Percentiles rank a stretch among this genome's conserved stretches.
These are phyloP conservation scores for Mycteria americana DNA, from an alignment of 2,797 vertebrate genomes.

Conservation along the genomic window DNA sequence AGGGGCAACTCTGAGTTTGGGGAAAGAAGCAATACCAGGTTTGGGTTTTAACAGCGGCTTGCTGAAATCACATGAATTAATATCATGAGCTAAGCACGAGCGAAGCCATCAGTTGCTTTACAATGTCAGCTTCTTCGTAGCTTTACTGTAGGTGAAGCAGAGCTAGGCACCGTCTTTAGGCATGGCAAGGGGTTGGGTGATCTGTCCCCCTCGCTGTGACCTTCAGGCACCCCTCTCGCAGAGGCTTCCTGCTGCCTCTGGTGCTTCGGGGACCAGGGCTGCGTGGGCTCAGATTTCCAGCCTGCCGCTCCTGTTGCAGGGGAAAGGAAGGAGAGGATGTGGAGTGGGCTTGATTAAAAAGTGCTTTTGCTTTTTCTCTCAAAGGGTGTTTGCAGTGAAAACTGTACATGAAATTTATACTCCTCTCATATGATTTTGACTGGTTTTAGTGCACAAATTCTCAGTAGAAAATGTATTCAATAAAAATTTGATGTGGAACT, in stretches of 20 bases:
- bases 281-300: background rate
- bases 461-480: slow-evolving; percentile 75
- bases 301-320: background rate
- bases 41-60: background rate
- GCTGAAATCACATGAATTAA: accelerated
- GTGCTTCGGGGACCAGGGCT: background rate
- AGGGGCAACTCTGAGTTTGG: background rate
- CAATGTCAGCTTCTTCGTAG: background rate
- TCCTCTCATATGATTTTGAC: slow-evolving; percentile 62
- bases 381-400: slow-evolving; percentile 51
- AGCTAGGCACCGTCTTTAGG: background rate
- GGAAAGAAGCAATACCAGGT: background rate
- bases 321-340: background rate
- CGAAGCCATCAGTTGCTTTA: background rate
- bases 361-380: background rate
- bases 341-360: slow-evolving; percentile 1
- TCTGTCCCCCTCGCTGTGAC: background rate
- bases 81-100: background rate
- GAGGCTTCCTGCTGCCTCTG: background rate
- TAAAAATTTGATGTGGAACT: slow-evolving; percentile 78
- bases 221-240: background rate
- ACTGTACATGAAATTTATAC: slow-evolving; percentile 67
- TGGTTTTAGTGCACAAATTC: slow-evolving; percentile 74
- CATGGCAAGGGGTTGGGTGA: background rate
- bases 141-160: accelerated